Evolutionary conservation across 2,888 invertebrate species (phyloP).

Genomic region (Coremacera marginata): DNA sequence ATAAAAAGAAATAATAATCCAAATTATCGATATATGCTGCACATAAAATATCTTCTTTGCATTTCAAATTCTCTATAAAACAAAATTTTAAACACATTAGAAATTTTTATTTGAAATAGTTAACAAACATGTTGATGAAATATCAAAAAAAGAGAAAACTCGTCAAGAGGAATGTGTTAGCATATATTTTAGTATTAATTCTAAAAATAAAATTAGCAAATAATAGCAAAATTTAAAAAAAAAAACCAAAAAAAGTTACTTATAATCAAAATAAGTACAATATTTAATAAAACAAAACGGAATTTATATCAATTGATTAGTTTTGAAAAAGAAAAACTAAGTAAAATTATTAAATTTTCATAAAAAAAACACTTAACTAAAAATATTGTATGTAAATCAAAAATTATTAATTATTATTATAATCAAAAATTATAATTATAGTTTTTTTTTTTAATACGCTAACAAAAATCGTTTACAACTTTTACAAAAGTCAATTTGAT

Average conservation of each 20-base stretch:
- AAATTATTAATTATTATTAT: no score
- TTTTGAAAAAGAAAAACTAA: no score
- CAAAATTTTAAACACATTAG: not conserved
- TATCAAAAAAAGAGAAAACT: conserved; percentile 49
- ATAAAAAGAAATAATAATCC: no score
- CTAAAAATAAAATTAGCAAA: conserved; percentile 38
- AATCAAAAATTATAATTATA: no score
- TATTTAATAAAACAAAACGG: no score
- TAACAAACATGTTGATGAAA: conserved; percentile 11
- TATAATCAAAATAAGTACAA: not conserved
- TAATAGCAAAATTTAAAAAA: conserved; percentile 45
- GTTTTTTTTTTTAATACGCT: not conserved
- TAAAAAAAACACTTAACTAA: no score
- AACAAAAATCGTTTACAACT: no score
- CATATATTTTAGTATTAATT: conserved; percentile 43
- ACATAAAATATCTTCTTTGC: no score
- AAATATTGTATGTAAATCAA: not conserved
- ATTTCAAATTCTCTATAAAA: not conserved
- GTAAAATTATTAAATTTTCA: no score
- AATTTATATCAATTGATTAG: no score
- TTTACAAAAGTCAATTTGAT: not conserved
- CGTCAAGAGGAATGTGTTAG: conserved; percentile 66
- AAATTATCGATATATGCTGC: no score
- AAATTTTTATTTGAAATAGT: conserved; percentile 5
- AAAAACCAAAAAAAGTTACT: not conserved